These are phyloP conservation scores for Cheumatopsyche charites DNA, from an alignment of 1,140 invertebrate genomes.

Conservation along the genomic window DNA sequence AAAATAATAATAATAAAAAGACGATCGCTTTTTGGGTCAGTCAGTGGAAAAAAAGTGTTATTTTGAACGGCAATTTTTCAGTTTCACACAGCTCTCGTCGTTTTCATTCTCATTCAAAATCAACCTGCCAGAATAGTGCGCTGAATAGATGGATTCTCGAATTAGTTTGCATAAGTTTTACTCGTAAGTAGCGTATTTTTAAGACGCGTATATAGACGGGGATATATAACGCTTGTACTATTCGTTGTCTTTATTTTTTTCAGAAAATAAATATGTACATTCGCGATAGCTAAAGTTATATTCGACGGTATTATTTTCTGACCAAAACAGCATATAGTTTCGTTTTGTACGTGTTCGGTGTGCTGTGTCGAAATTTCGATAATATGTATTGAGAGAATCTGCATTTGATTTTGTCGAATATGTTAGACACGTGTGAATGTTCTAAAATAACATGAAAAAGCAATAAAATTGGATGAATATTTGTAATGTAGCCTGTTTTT, in stretches of 20 bases:
- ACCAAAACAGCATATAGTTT: too few relatives aligned
- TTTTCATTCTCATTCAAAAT: conserved; percentile 18
- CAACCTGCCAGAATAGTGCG: not conserved
- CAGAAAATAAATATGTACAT: not conserved
- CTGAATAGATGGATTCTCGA: conserved; percentile 19
- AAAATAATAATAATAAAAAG: not conserved
- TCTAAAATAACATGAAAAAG: too few relatives aligned
- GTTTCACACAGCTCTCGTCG: conserved; percentile 1
- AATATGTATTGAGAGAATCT: too few relatives aligned
- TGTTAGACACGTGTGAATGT: too few relatives aligned
- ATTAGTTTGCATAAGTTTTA: conserved; percentile 20
- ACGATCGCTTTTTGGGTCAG: not conserved
- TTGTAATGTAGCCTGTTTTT: too few relatives aligned
- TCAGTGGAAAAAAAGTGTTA: not conserved
- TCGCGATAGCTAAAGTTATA: not conserved
- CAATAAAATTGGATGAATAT: too few relatives aligned
- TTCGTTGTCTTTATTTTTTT: conserved; percentile 19
- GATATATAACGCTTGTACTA: conserved; percentile 37
- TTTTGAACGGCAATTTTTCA: conserved; percentile 16
- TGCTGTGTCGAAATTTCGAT: too few relatives aligned
- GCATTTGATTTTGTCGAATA: too few relatives aligned
- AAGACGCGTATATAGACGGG: conserved; percentile 29
- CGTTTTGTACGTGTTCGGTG: too few relatives aligned
- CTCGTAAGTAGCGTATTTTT: conserved; percentile 20
- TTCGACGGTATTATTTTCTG: not conserved